Percentiles rank a stretch among this genome's conserved stretches.
phyloP scores from a whole-genome alignment of 2,113 vertebrate species.

The Cephalopholis sonnerati region DNA sequence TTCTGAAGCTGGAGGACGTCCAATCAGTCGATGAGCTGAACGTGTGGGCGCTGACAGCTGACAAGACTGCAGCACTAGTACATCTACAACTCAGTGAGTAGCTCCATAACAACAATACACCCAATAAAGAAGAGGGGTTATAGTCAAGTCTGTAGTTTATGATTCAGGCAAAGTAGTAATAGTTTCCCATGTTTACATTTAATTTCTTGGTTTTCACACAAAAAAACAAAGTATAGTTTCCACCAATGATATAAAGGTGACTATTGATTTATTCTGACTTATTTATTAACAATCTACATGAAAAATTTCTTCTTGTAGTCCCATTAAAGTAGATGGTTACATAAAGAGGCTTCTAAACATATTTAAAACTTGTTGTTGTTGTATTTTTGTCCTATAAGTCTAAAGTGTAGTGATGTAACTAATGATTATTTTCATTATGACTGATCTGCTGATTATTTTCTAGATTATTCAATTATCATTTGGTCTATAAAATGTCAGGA shows the following conservation, averaged over 20 bases:
- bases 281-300: background rate
- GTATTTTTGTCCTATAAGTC: too few relatives aligned
- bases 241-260: too few relatives aligned
- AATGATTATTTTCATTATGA: too few relatives aligned
- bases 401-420: too few relatives aligned
- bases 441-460: too few relatives aligned
- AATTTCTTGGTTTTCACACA: background rate
- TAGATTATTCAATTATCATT: too few relatives aligned
- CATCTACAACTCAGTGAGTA: constrained; percentile 94
- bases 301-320: background rate
- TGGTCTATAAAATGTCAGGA: too few relatives aligned
- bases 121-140: too few relatives aligned
- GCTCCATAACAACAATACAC: background rate
- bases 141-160: background rate
- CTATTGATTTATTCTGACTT: background rate
- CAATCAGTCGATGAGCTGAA: constrained; percentile 95
- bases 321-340: background rate
- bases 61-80: constrained; percentile 92
- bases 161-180: background rate
- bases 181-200: background rate
- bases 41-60: constrained; percentile 94
- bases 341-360: background rate
- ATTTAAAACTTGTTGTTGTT: background rate
- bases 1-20: constrained; percentile 95
- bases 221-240: background rate